Evolutionary conservation across 1,140 invertebrate species (phyloP), one percentile per base, ranked within the genome.

Genomic region (Dolichoris vasculosae): DNA sequence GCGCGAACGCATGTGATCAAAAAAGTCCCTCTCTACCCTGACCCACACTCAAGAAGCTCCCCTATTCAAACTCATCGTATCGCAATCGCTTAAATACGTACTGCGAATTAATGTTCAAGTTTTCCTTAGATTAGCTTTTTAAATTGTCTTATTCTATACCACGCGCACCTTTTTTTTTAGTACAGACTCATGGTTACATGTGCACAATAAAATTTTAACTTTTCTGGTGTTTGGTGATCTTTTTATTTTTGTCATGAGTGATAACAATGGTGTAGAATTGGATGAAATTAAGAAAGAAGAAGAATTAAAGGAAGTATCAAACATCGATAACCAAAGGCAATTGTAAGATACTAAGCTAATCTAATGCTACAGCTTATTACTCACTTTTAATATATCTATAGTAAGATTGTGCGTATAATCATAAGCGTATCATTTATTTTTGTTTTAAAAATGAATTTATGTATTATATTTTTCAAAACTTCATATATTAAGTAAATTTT

Each of bases 241-340:
- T 43, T 35, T 43, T 73, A 2, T 73, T 73, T n/a, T 73, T 73
- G 38, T n/a, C 23, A 73, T 73, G 69, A 43, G 69, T 43, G 69
- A 73, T 11, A 73, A 43, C 2, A 73, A 73, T 73, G 38, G 38
- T 40, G 6, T 26, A 1, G 69, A 73, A 43, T 9, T 73, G 40
- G 40, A 73, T n/a, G 69, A 73, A 73, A 73, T 73, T 43, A 40
- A 73, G 69, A 73, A 73, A 43, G 69, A 73, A 43, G 69, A n/a
- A n/a, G 38, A 73, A 73, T 23, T n/a, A n/a, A 43, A 43, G 30
- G 69, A 43, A 4, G 0, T 26, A 43, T 43, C 17, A 43, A 43
- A 43, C 11, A 32, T 73, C 26, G 15, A n/a, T 9, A 23, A 3
- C 38, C 23, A 73, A 43, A 43, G 20, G 7, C 38, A 43, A 6